phyloP scores from a whole-genome alignment of 2,113 vertebrate species.

The Myiagra hebetior region DNA sequence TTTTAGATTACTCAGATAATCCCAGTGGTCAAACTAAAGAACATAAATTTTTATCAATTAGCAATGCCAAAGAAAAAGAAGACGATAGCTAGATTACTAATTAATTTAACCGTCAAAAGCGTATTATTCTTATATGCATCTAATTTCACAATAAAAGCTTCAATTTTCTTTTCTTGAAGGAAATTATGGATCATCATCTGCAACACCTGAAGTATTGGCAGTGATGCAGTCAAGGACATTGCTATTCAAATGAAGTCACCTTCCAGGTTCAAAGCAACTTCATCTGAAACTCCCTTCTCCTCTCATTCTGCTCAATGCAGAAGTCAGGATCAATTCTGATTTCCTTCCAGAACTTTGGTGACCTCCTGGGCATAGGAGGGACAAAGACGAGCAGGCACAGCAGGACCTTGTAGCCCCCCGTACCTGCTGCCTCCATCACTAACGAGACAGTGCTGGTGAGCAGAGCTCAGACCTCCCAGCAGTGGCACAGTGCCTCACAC shows the following conservation, averaged over 20 bases:
- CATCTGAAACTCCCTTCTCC: not conserved
- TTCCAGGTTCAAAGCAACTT: not conserved
- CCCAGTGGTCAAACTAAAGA: not conserved
- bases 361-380: not conserved
- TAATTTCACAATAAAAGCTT: not conserved
- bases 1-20: not conserved
- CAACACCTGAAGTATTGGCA: not conserved
- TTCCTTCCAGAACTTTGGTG: not conserved
- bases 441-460: not conserved
- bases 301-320: not conserved
- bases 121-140: not conserved
- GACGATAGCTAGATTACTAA: not conserved
- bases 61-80: not conserved
- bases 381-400: not conserved
- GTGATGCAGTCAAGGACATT: not conserved
- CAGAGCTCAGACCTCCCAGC: not conserved
- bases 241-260: not conserved
- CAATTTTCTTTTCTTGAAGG: not conserved
- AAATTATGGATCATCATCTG: not conserved
- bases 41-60: not conserved
- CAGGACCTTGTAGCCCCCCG: fast-evolving
- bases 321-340: not conserved
- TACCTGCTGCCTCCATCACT: fast-evolving
- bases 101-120: not conserved
- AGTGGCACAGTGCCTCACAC: not conserved